Evolutionary conservation across 2,797 vertebrate genomes (phyloP), one percentile per base, ranked within the genome.

Genomic region (Acridotheres tristis): DNA sequence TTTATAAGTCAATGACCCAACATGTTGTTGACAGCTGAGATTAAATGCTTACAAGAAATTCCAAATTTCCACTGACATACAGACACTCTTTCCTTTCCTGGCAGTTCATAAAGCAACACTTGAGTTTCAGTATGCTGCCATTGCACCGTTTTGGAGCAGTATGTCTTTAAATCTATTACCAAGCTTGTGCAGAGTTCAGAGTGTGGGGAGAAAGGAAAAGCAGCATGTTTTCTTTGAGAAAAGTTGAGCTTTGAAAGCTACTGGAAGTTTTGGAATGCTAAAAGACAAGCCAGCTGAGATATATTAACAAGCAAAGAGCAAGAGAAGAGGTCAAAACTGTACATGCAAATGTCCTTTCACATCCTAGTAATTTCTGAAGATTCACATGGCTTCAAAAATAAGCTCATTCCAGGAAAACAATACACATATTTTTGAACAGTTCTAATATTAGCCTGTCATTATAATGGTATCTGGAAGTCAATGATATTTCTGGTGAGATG

Each of bases 301-400:
- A 42, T 4, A 45, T 87, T 86, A 85, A 50, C 51, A 30, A 50
- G 17, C 30, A 88, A 69, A 93, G 88, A 88, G 71, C 76, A 91
- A 81, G 73, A 78, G 30, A 88, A 75, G 81, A 88, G 93, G 90
- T 95, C 94, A 95, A 50, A 92, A 73, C 42, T 34, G 15, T 66
- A 38, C 16, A 32, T 50, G 67, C 45, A 94, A 72, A 42, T 53
- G 16, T 71, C 25, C 62, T 93, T 94, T 95, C 75, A 93, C 54
- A 88, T 88, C 5, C 36, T 61, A 62, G 36, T 68, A 51, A 73
- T 29, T 89, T 81, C 27, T 80, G 30, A 83, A 80, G 66, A 54
- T 78, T 95, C 76, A 81, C 66, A 81, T n/a, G 40, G 36, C 30
- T 93, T 91, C 43, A 66, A 87, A 91, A 92, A 79, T 78, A 85